Evolutionary conservation across 2,888 invertebrate species (phyloP), one percentile per base, ranked within the genome.

Genomic region (Drosophila longiperda): DNA sequence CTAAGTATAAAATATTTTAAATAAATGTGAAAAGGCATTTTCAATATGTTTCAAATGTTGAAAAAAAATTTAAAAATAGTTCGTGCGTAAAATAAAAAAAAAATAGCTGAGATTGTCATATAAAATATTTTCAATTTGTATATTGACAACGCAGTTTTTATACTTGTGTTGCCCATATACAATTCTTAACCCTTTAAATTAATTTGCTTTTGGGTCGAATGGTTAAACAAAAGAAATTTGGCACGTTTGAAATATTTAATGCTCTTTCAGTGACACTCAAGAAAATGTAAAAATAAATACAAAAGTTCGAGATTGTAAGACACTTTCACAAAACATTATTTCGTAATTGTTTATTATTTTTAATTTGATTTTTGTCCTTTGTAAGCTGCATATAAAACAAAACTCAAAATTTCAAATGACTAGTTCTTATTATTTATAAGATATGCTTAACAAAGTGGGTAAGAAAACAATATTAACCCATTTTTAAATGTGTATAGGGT

Each of bases 191-290:
- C 9, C 36, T 17, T 54, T 5, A 26, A 26, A 26, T 36, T 32
- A 32, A 36, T 38, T 38, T 38, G 29, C 29, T 38, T n/a, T 29
- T 55, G 12, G 38, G n/a, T 55, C 12, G 54, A 38, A 3, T 26
- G 48, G 49, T 15, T 26, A n/a, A 49, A 49, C 9, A 50, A 15
- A 60, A 20, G n/a, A 36, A 48, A 15, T 59, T 49, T 9, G 5
- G 15, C 49, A n/a, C 34, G 7, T 40, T 26, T 29, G 23, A 38
- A 38, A 29, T 38, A 38, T 38, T 55, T 58, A 17, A 58, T 45
- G 57, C 59, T 77, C 73, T 45, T 63, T 72, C 36, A 17, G 80
- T 64, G 76, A 38, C 58, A 48, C 58, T 33, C 23, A 23, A 49
- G 23, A 33, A 33, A 11, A 33, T 23, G 8, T 11, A 6, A 26